Base-by-base conservation (phyloP, 2,113 vertebrate species). In the Epinephelus cyanopodus region DNA sequence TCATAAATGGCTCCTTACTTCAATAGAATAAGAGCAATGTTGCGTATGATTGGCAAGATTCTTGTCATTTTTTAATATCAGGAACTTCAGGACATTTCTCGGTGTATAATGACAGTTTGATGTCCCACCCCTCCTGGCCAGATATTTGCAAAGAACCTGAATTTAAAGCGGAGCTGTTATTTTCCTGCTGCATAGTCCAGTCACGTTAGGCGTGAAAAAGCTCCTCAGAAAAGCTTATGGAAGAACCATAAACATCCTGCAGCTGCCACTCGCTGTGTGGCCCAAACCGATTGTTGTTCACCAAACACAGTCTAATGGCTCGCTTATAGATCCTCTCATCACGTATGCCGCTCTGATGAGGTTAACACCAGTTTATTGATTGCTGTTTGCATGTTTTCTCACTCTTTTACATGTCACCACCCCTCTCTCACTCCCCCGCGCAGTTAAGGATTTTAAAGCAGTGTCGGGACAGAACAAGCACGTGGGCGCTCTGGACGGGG, bases 281-380 rank as follows among this genome's bases (percentile, higher is more conserved):
- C 81, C 82, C 80, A 74, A 87, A 89, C 85, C 69, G 79, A 93
- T 92, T 87, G 88, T 90, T 64, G 85, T 79, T 72, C 62, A 14
- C 81, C 86, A 78, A 91, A 93, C 88, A 75, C 78, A 53, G 86
- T 92, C 94, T 94, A 95, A 95, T 94, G 91, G 90, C 84, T 81
- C 81, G 52, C 90, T 86, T 95, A 96, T 95, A 92, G 94, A 95
- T 95, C 85, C 90, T 65, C 91, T 90, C 90, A 91, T 95, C 89
- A 91, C 75, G 79, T 90, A 90, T 89, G 84, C 88, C 74, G 81
- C 93, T 89, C 81, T 92, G 77, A 94, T 93, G 93, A 95, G 94
- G 89, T 93, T 89, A 92, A 95, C 94, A 95, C 94, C 94, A 94
- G 93, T 93, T 93, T 95, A 96, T 96, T 95, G 95, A 96, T 96